phyloP scores from a whole-genome alignment of 2,888 invertebrate species.

The Deroplatys truncata region DNA sequence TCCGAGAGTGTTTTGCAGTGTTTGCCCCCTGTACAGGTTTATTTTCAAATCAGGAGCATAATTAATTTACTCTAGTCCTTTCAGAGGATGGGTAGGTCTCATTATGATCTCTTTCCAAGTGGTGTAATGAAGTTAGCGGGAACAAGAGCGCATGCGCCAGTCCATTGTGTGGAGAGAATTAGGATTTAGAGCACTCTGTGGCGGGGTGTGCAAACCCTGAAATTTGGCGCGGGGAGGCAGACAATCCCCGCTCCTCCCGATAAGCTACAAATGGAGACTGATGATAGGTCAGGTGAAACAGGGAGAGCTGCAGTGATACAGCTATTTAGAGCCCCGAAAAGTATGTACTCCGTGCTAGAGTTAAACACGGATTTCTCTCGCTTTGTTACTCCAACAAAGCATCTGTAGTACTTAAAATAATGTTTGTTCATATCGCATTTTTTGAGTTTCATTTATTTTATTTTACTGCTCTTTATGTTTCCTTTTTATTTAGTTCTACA shows the following conservation, averaged over 20 bases:
- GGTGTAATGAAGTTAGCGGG: background rate
- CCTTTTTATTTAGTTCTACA: too few species aligned
- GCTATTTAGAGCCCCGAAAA: background rate
- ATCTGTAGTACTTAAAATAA: too few species aligned
- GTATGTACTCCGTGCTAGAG: too few species aligned
- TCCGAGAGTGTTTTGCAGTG: background rate
- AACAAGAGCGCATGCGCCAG: background rate
- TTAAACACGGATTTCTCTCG: too few species aligned
- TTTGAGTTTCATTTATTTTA: too few species aligned
- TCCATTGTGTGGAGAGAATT: background rate
- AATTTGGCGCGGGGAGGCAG: background rate
- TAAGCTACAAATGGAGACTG: background rate
- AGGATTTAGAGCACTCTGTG: background rate
- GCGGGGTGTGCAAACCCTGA: background rate
- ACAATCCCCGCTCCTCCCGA: background rate
- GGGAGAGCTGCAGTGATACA: background rate
- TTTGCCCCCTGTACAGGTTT: background rate
- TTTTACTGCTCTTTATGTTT: too few species aligned
- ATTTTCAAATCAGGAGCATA: background rate
- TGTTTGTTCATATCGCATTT: too few species aligned
- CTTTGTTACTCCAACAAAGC: too few species aligned
- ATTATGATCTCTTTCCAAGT: background rate
- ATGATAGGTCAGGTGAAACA: background rate
- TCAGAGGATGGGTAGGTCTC: background rate
- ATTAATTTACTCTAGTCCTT: background rate